Base-by-base conservation (phyloP, 37 sponge, comb jelly and placozoan genomes). In the Petrosia ficiformis region DNA sequence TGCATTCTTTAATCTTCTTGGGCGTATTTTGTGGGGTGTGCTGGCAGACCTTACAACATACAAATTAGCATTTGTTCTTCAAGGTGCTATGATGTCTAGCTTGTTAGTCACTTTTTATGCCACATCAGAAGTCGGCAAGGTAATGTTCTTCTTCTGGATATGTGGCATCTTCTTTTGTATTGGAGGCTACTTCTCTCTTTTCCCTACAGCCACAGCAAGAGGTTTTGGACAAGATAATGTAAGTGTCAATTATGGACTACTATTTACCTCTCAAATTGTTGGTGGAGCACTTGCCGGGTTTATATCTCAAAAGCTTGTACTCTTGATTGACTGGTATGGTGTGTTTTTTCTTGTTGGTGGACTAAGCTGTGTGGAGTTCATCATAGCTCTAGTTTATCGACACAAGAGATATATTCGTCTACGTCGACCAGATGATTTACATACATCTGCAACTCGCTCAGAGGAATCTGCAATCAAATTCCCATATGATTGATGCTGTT, bases 101-200 rank as follows among this genome's bases (percentile, higher is more conserved):
- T 54, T 86, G 30, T 25, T 74, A 0, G 52, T 87, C 1, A 87
- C 88, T 0, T 76, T 87, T 29, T 82, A 79, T 22, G 35, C 77
- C 44, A 4, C 41, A 19, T 70, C 57, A 3, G 63, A 8, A 3
- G 78, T 58, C 8, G 77, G 78, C 16, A 63, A 73, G 33, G 26
- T 31, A 32, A 52, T 85, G 54, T 89, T 68, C 76, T 82, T 85
- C 29, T 59, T 92, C 2, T 96, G 83, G 91, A 82, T 90, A 22
- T 90, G 87, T 42, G 44, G 81, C 33, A 74, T 96, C 34, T 90
- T 86, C 86, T 90, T 92, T 78, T 96, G 97, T 72, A 58, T 92
- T 1, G 97, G 97, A 0, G 97, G 97, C 39, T 79, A 38, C 36
- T 88, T 70, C 54, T 84, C 84, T 25, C 34, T 89, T 1, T 86